These are phyloP conservation scores for Myocastor coypus DNA, from an alignment of 2,113 vertebrate genomes.

Conservation along the genomic window DNA sequence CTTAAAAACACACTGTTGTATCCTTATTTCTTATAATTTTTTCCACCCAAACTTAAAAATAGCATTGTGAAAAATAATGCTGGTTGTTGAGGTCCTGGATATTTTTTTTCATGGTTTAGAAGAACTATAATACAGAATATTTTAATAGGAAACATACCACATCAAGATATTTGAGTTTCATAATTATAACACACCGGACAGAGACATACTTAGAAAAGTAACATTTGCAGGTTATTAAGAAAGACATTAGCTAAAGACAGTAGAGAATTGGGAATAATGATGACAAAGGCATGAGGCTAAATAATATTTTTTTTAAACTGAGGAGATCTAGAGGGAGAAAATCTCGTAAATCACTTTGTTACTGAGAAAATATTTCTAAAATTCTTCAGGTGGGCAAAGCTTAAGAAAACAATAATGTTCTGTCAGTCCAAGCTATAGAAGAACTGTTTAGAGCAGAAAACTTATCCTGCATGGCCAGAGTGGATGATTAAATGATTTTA, in stretches of 20 bases:
- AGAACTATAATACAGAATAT: constrained; percentile 50
- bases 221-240: constrained; percentile 45
- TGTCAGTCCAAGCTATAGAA: constrained; percentile 54
- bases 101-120: constrained; percentile 38
- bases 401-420: constrained; percentile 73
- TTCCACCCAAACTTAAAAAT: constrained; percentile 47
- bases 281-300: constrained; percentile 3
- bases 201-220: constrained; percentile 29
- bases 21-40: not conserved
- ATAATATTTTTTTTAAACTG: constrained; percentile 69
- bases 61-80: constrained; percentile 34
- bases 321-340: constrained; percentile 30
- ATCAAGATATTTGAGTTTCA: constrained; percentile 51
- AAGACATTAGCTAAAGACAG: not conserved
- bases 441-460: constrained; percentile 46
- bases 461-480: constrained; percentile 17
- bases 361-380: constrained; percentile 58
- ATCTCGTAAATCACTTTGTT: constrained; percentile 72
- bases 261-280: constrained; percentile 22
- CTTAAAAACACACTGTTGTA: constrained; percentile 36
- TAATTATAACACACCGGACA: constrained; percentile 54
- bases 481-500: too few species aligned
- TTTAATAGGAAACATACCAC: constrained; percentile 53
- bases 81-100: constrained; percentile 55
- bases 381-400: constrained; percentile 67